Evolutionary conservation across 2,113 vertebrate genomes (phyloP).

Genomic region (Antennarius striatus): DNA sequence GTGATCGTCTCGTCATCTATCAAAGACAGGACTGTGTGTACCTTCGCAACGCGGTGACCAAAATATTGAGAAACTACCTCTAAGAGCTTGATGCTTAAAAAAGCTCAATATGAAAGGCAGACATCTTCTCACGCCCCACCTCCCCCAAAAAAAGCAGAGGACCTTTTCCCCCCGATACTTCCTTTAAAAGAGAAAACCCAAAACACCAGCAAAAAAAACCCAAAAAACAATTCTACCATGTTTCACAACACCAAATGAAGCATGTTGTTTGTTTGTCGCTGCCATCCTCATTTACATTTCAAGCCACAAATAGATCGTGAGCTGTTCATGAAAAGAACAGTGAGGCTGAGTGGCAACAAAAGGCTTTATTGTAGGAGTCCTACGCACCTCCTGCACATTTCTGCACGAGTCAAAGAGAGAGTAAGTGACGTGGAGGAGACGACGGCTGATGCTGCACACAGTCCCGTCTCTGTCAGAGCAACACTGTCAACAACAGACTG

Average conservation of each 20-base stretch:
- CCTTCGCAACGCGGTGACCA: no score
- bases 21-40: no score
- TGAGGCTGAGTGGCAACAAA: slow-evolving; percentile 9
- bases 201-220: background rate
- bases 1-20: no score
- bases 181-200: no score
- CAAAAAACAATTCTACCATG: background rate
- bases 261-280: background rate
- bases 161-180: no score
- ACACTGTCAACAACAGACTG: no score
- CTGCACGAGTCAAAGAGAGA: slow-evolving; percentile 8
- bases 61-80: no score
- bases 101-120: no score
- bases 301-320: slow-evolving; percentile 19
- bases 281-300: slow-evolving; percentile 27
- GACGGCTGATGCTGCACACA: background rate
- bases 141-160: no score
- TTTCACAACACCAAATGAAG: background rate
- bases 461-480: background rate
- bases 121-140: no score
- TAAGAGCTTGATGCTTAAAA: no score
- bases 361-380: slow-evolving; percentile 9
- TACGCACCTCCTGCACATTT: slow-evolving; percentile 17
- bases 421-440: background rate
- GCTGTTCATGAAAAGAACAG: slow-evolving; percentile 2